Evolutionary conservation across 2,113 vertebrate genomes (phyloP), one percentile per base, ranked within the genome.

Genomic region (Macquaria australasica): DNA sequence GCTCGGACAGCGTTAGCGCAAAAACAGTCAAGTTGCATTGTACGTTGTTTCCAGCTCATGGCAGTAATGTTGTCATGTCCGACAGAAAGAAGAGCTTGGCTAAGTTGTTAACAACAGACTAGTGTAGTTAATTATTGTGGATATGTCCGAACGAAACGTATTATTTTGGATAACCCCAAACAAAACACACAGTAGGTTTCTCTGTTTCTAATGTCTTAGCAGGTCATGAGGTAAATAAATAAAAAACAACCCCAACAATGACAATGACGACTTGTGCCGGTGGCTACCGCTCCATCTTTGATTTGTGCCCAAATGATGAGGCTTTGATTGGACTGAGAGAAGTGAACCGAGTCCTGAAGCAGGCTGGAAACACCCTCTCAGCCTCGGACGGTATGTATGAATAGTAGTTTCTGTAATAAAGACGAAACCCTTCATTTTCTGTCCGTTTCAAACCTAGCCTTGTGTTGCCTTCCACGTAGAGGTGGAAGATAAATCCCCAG

Each of bases 281-380:
- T 3, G 75, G 85, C 0, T 31, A 45, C 59, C 75, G 77, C 8
- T 94, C 91, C 5, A 18, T 96, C 53, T 96, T 95, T 73, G 92
- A 94, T n/a, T 43, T 92, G 34, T 50, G 76, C 78, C 75, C 81
- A 18, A 58, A 88, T 37, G 92, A 94, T 25, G 81, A 91, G 1
- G 62, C 12, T 58, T 71, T 93, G 14, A 59, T 34, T 4, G 87
- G 90, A 5, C 73, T 95, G 50, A 87, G 58, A 76, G 93, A 94
- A 73, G 94, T 94, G 34, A 87, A 87, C 4, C 3, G 68, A 2
- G 10, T 76, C 77, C 86, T 86, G 16, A 83, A 80, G 18, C 84
- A 88, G 34, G 9, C 53, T 58, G 60, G 15, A 11, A 68, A 55
- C 72, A 1, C 50, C 3, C 77, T 59, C 18, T 69, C 82, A 4